A percentile compares a stretch with the other conserved stretches of the same genome.
These are phyloP conservation scores for Pristis pectinata DNA, from an alignment of 2,797 vertebrate genomes.

Conservation along the genomic window DNA sequence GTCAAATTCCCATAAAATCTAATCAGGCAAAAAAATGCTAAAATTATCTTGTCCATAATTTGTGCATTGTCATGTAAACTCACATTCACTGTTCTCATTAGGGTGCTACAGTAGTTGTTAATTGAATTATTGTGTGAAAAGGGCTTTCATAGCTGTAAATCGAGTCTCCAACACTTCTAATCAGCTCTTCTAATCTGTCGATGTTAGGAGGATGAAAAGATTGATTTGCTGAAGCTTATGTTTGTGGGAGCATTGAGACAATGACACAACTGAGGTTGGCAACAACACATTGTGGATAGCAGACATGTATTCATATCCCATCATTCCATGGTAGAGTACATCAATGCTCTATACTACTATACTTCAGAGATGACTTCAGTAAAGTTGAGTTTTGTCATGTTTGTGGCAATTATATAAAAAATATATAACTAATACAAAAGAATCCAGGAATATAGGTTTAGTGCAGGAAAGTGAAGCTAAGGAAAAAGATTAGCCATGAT, in stretches of 20 bases:
- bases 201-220: background rate
- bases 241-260: background rate
- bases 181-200: slow-evolving; percentile 19
- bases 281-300: background rate
- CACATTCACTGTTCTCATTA: background rate
- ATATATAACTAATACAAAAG: too few relatives aligned
- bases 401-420: background rate
- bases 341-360: background rate
- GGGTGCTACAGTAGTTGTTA: slow-evolving; percentile 1
- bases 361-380: background rate
- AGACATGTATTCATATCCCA: background rate
- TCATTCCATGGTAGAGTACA: background rate
- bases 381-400: background rate
- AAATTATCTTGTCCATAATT: slow-evolving; percentile 12
- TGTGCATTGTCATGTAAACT: background rate
- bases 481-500: too few relatives aligned
- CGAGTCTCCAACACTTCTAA: background rate
- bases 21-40: background rate
- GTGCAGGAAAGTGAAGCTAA: too few relatives aligned
- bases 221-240: slow-evolving; percentile 9
- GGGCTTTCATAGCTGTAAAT: background rate
- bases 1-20: background rate
- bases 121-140: slow-evolving; percentile 14
- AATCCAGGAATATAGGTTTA: too few relatives aligned
- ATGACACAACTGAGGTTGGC: background rate